Percentiles rank a stretch among this genome's conserved stretches.
phyloP scores from a whole-genome alignment of 2,797 vertebrate species.

The Alectoris magna region DNA sequence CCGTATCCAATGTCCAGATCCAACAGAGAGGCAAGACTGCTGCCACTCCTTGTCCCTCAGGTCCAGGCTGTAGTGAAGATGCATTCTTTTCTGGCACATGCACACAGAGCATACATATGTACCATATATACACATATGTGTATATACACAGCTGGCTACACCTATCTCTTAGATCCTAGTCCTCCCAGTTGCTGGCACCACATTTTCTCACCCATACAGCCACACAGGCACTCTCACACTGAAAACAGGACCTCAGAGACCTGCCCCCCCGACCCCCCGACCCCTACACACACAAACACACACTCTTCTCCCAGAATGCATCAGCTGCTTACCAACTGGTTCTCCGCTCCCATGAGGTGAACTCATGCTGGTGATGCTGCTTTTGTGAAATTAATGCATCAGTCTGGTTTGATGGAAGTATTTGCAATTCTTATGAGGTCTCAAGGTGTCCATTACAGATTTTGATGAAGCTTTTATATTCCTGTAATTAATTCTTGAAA shows the following conservation, averaged over 20 bases:
- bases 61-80: neutral
- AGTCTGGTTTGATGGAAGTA: too few species aligned
- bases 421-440: too few species aligned
- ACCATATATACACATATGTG: neutral
- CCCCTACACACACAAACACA: neutral
- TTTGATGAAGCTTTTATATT: too few species aligned
- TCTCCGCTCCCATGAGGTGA: neutral
- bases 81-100: neutral
- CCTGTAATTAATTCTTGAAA: too few species aligned
- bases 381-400: too few species aligned
- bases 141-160: neutral
- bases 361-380: neutral
- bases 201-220: neutral
- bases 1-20: neutral
- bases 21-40: neutral
- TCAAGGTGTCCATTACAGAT: too few species aligned
- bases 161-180: neutral
- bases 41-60: neutral
- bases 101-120: neutral
- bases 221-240: neutral
- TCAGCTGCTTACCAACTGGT: neutral
- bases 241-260: neutral
- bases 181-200: too few species aligned
- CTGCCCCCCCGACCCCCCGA: too few species aligned
- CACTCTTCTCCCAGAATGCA: neutral